phyloP scores from a whole-genome alignment of 2,888 invertebrate species.

The Spodoptera picta region DNA sequence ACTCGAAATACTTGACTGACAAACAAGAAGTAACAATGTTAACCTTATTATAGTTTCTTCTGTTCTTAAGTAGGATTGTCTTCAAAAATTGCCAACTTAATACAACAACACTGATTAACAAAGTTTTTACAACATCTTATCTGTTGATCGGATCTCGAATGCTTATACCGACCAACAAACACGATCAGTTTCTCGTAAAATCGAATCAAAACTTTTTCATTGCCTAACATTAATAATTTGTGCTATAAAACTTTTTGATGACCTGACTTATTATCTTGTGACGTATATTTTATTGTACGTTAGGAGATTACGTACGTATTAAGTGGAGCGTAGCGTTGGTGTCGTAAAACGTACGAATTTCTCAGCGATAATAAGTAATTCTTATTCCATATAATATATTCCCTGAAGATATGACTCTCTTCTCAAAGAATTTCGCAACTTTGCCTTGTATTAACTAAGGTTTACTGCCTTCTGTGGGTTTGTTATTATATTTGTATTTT shows the following conservation, averaged over 20 bases:
- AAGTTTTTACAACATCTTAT: conserved; percentile 54
- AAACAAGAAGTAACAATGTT: conserved; percentile 9
- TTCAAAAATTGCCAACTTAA: conserved; percentile 32
- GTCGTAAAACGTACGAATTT: conserved; percentile 55
- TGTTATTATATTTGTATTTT: conserved; percentile 35
- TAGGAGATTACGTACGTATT: conserved; percentile 52
- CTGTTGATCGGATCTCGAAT: conserved; percentile 46
- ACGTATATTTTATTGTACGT: conserved; percentile 56
- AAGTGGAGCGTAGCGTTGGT: conserved; percentile 39
- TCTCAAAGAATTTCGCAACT: conserved; percentile 48
- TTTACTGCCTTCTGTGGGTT: conserved; percentile 42
- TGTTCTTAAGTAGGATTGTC: conserved; percentile 22
- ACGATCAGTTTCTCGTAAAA: conserved; percentile 53
- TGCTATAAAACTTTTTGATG: conserved; percentile 55
- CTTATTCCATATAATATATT: conserved; percentile 62
- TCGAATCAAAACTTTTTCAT: conserved; percentile 59
- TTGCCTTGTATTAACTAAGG: conserved; percentile 34
- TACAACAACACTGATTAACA: conserved; percentile 44
- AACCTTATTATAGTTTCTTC: conserved; percentile 8
- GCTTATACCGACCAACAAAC: conserved; percentile 48
- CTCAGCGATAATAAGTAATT: conserved; percentile 57
- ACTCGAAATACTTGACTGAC: too few relatives aligned
- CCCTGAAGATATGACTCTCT: conserved; percentile 49
- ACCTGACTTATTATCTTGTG: conserved; percentile 55
- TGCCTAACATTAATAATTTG: conserved; percentile 55